Base-by-base conservation (phyloP, 2,797 vertebrate genomes). In the Picus viridis region DNA sequence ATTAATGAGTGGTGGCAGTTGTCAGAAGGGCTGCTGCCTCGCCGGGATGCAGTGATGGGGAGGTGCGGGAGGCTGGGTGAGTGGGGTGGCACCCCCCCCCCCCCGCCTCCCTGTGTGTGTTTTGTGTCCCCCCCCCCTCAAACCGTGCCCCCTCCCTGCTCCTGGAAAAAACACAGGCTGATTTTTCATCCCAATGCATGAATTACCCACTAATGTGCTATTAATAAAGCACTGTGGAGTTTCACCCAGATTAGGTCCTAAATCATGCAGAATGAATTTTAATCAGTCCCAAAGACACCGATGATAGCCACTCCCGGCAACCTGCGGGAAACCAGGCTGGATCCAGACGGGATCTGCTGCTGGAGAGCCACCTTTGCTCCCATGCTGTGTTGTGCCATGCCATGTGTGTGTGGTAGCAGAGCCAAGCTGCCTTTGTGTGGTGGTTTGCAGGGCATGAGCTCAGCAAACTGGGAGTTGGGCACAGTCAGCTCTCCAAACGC, bases 1-100 rank as follows among this genome's bases (percentile, higher is more conserved):
- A 99, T 99, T 99, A 99, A 99, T 99, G 99, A 99, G 98, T 97
- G 98, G 98, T 97, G 97, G 98, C 98, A 98, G 98, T 98, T 98
- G 97, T 98, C 97, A 97, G 98, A 98, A 97, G 96, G 97, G 97
- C 96, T 95, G 94, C 97, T 94, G 97, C 96, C 77, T 95, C 83
- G 80, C 76, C 27, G 91, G 92, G 91, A 83, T 78, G 83, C 64
- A 9, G 29, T 73, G 16, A 79, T 10, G 36, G 62, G 83, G 91
- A 92, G 95, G 90, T 83, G 85, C 65, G 53, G 73, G 90, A 59
- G n/a, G 85, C 92, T 71, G 39, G 89, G 92, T 3, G 74, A 63
- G 67, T 0, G 16, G 29, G 91, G 91, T 67, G 51, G 39, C 39
- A 34, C 34, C 7, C 39, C 83, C 89, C 79, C 86, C 91, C 43